Base-by-base conservation (phyloP, 2,797 vertebrate genomes). In the Microtus agrestis region DNA sequence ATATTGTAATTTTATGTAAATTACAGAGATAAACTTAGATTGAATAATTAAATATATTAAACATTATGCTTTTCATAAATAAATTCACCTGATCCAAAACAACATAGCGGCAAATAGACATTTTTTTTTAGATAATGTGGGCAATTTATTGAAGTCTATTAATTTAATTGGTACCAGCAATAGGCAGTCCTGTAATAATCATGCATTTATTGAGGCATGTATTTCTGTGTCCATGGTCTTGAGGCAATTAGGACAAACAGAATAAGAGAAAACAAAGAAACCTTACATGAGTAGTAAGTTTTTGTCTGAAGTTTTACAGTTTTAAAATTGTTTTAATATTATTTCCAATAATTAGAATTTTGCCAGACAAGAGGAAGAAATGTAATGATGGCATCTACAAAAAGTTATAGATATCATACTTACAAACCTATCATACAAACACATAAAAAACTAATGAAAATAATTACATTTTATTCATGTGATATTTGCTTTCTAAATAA, bases 301-400 rank as follows among this genome's bases (percentile, higher is more conserved):
- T 6, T 87, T 86, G 3, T 5, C 13, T 48, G 23, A 87, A 74
- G 73, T 29, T 78, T 91, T 0, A 54, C 12, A 2, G 2, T 95
- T 82, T 78, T 67, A 9, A 91, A 91, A 46, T 65, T 2, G n/a
- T 2, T 73, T 9, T 59, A 82, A 78, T 65, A 31, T 71, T 71
- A 12, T 78, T 85, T 74, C 80, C 4, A 4, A 74, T 84, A 76
- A 95, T 84, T 87, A 91, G 0, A 43, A 77, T 89, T 96, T 96
- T 76, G 2, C 6, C 86, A 5, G 19, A 80, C 5, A 69, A 74
- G 69, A 90, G 1, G 0, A 87, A 74, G 91, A 95, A 85, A 48
- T 10, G 56, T 63, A 73, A 43, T 43, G 2, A 84, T 5, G 74
- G 3, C 54, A 73, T 91, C 5, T 67, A 48, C 37, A 91, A 94